Evolutionary conservation across 2,797 vertebrate species (phyloP), one percentile per base, ranked within the genome.

Genomic region (Clarias laeviceps): DNA sequence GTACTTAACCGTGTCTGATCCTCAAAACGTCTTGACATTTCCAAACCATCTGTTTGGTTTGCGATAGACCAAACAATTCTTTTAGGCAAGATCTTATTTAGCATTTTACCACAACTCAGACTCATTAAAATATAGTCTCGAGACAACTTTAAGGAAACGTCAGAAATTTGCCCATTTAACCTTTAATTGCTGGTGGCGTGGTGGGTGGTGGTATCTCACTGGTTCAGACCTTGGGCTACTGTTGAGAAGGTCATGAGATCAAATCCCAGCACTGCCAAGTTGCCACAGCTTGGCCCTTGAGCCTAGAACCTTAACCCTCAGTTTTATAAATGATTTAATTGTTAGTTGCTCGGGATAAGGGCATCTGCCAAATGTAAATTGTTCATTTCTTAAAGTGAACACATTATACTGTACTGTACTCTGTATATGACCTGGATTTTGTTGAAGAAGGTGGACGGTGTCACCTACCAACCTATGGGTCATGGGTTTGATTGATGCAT

Each of bases 1-100:
- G 24, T 74, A 50, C 70, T 32, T 57, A 76, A 61, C 29, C 59
- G 5, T 37, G 56, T 61, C 32, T 78, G 56, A 78, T 37, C 56
- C 5, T 78, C 20, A 61, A 78, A 61, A 32, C 54, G 6, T 77
- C 74, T 59, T 22, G 73, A 56, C 54, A 57, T 77, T 77, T 77
- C 18, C 50, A 12, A 37, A 32, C 56, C 74, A 77, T 59, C 74
- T 77, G 56, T 78, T 61, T 27, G 6, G 7, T 57, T 76, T 78
- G 57, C 2, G 12, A 37, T 15, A 77, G 9, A 22, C 76, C 29
- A 59, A 61, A 20, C 34, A 15, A 78, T 78, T 20, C 74, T 59
- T 78, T 37, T 57, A 78, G 7, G n/a, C 8, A 32, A 18, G 54
- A 56, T 76, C 54, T 59, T 77, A 57, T 34, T 45, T 45, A 45